phyloP scores from a whole-genome alignment of 2,113 vertebrate species.

The Hemibagrus wyckioides region DNA sequence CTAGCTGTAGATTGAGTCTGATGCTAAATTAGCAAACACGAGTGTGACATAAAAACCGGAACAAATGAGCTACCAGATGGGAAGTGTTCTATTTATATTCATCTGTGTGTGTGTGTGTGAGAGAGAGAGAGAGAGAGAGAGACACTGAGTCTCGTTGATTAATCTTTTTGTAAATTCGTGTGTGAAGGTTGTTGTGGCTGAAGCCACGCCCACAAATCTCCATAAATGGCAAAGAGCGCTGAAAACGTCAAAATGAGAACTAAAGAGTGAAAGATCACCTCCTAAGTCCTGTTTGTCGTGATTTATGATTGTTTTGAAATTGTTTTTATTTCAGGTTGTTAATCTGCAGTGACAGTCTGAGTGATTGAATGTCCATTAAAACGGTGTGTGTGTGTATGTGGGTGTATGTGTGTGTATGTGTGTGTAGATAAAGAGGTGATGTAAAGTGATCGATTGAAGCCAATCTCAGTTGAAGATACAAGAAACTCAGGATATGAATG shows the following conservation, averaged over 20 bases:
- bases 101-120: background rate
- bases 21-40: background rate
- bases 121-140: background rate
- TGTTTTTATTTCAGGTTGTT: background rate
- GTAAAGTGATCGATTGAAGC: background rate
- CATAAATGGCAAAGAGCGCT: background rate
- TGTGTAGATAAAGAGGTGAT: background rate
- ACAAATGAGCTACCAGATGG: background rate
- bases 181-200: background rate
- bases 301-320: background rate
- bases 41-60: background rate
- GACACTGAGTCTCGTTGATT: background rate
- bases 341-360: background rate
- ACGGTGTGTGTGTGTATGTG: no score
- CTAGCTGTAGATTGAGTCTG: background rate
- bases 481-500: background rate
- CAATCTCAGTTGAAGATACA: background rate
- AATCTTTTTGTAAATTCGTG: background rate
- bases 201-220: background rate
- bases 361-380: background rate
- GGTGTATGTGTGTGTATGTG: background rate
- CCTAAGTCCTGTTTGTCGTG: background rate
- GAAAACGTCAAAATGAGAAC: background rate
- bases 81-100: background rate
- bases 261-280: background rate